A percentile compares a stretch with the other conserved stretches of the same genome.
These are phyloP conservation scores for Saccostrea cuccullata DNA, from an alignment of 1,140 invertebrate genomes.

Conservation along the genomic window DNA sequence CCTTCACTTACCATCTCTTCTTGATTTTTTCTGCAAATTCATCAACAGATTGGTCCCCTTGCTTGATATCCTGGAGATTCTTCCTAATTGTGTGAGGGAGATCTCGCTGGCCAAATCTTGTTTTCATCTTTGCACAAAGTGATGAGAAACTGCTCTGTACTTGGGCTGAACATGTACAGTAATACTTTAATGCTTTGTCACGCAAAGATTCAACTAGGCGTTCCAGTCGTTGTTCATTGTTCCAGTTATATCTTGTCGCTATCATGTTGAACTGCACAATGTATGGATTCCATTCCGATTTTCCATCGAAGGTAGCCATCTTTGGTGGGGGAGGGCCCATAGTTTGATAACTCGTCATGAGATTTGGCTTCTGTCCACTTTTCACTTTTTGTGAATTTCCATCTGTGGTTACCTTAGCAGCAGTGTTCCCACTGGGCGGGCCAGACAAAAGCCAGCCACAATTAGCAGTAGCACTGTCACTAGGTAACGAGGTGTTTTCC, in stretches of 20 bases:
- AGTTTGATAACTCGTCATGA: background rate
- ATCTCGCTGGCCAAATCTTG: constrained; percentile 47
- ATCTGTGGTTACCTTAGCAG: too few relatives aligned
- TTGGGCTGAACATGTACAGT: background rate
- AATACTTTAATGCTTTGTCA: constrained; percentile 48
- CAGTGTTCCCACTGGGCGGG: too few relatives aligned
- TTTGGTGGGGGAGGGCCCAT: constrained; percentile 15
- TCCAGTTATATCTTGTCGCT: constrained; percentile 5
- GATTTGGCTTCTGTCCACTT: too few relatives aligned
- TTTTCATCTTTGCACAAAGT: constrained; percentile 25
- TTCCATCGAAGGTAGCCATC: constrained; percentile 40
- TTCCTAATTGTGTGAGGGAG: constrained; percentile 34
- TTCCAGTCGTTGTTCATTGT: constrained; percentile 5
- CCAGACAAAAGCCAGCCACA: too few relatives aligned
- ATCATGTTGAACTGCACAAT: constrained; percentile 21
- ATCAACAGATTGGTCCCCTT: constrained; percentile 45
- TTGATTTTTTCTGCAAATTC: constrained; percentile 47
- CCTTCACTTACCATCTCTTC: constrained; percentile 44
- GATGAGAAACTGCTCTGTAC: background rate
- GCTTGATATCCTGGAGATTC: constrained; percentile 32
- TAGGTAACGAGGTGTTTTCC: constrained; percentile 1
- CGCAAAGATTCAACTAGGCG: constrained; percentile 35
- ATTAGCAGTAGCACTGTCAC: background rate
- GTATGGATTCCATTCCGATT: constrained; percentile 38
- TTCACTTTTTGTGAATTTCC: too few relatives aligned